These are phyloP conservation scores for Ectropis grisescens DNA, from an alignment of 1,140 invertebrate species.

Conservation along the genomic window DNA sequence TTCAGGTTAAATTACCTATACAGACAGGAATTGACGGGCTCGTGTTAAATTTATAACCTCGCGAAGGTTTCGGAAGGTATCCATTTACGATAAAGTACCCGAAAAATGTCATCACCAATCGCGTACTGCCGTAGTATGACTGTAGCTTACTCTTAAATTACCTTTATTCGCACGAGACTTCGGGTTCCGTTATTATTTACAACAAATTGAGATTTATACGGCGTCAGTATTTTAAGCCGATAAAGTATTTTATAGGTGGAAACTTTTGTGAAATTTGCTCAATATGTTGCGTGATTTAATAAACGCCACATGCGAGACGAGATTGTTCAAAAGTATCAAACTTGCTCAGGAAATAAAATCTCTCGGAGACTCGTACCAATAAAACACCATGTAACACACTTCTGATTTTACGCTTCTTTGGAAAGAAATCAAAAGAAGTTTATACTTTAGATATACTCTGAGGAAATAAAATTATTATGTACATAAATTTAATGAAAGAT, in stretches of 20 bases:
- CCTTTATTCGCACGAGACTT: too few relatives aligned
- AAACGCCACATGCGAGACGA: conserved; percentile 10
- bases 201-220: not conserved
- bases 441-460: too few relatives aligned
- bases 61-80: too few relatives aligned
- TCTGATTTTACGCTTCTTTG: too few relatives aligned
- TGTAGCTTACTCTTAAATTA: too few relatives aligned
- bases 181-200: too few relatives aligned
- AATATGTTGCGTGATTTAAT: conserved; percentile 23
- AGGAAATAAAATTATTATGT: too few relatives aligned
- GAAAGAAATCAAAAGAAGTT: too few relatives aligned
- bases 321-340: conserved; percentile 7
- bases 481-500: too few relatives aligned
- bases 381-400: not conserved
- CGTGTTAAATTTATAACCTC: conserved; percentile 17
- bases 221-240: not conserved
- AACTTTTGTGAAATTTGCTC: conserved; percentile 9
- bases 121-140: too few relatives aligned
- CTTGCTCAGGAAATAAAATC: conserved; percentile 7
- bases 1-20: conserved; percentile 13
- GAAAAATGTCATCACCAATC: too few relatives aligned
- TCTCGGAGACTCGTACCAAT: not conserved
- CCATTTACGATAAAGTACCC: too few relatives aligned
- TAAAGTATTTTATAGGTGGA: conserved; percentile 12
- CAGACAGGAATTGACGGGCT: conserved; percentile 11